phyloP scores from a whole-genome alignment of 1,140 invertebrate species.

The Zaprionus kolodkinae region DNA sequence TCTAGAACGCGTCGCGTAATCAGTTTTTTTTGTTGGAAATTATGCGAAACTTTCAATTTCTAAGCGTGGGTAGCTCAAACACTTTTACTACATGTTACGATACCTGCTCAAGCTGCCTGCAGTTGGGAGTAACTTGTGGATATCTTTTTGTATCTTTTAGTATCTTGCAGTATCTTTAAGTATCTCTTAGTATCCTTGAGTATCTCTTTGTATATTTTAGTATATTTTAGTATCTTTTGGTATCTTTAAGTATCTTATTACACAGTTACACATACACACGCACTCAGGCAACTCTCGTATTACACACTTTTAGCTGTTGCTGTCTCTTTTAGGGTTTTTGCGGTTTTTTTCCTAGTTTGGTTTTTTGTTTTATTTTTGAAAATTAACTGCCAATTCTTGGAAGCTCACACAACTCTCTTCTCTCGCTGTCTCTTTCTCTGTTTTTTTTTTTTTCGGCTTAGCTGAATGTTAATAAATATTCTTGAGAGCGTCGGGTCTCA shows the following conservation, averaged over 20 bases:
- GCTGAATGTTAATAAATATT: conserved; percentile 74
- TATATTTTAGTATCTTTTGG: too few species aligned
- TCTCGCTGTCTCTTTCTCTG: not conserved
- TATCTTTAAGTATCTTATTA: conserved; percentile 48
- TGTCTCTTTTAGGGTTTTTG: conserved; percentile 27
- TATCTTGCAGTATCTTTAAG: too few species aligned
- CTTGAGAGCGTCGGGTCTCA: conserved; percentile 29
- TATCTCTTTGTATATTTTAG: not conserved
- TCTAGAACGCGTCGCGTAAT: conserved; percentile 80
- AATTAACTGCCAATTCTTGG: conserved; percentile 83
- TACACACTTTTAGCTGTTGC: conserved; percentile 56
- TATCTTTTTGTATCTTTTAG: not conserved
- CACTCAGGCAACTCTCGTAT: conserved; percentile 21
- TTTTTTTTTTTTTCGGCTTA: conserved; percentile 31
- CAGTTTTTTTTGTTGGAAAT: conserved; percentile 57
- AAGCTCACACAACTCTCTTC: conserved; percentile 45
- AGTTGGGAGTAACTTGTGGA: not conserved
- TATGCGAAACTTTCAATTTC: conserved; percentile 75
- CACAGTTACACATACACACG: conserved; percentile 60
- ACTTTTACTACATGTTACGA: conserved; percentile 9
- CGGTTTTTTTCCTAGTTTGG: conserved; percentile 38
- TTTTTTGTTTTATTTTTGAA: conserved; percentile 50
- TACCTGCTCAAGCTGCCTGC: not conserved
- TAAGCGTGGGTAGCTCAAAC: conserved; percentile 58
- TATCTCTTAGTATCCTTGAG: not conserved